These are phyloP conservation scores for Steinernema carpocapsae DNA, from an alignment of 2,888 invertebrate species.

Conservation along the genomic window DNA sequence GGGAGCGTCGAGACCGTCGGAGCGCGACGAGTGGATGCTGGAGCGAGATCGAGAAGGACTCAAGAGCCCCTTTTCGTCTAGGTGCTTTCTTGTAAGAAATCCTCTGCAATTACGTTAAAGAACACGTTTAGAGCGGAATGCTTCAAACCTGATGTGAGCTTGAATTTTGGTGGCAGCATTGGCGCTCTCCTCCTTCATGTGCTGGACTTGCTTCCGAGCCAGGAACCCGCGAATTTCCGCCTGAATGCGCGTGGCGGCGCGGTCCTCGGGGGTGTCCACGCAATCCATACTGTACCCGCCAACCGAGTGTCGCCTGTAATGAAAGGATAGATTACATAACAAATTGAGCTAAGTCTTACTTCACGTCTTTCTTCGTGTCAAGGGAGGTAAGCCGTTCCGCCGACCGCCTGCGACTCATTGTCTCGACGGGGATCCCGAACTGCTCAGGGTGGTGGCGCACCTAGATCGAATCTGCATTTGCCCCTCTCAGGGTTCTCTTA, in stretches of 20 bases:
- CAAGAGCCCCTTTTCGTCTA: conserved; percentile 61
- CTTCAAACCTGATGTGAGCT: conserved; percentile 79
- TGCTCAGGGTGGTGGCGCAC: conserved; percentile 75
- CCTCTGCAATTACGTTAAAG: conserved; percentile 52
- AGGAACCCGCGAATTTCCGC: conserved; percentile 66
- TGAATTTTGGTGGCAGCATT: conserved; percentile 90
- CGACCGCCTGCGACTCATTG: conserved; percentile 57
- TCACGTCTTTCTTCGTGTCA: conserved; percentile 65
- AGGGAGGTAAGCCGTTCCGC: conserved; percentile 56
- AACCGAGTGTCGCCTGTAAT: conserved; percentile 62
- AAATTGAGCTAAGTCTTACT: conserved; percentile 48
- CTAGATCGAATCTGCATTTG: conserved; percentile 69
- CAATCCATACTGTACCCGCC: conserved; percentile 61
- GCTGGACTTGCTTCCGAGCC: conserved; percentile 63
- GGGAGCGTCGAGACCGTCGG: conserved; percentile 40
- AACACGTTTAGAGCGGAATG: too few relatives aligned
- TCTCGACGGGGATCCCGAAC: conserved; percentile 77
- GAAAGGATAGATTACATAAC: not conserved
- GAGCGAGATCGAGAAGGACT: conserved; percentile 62
- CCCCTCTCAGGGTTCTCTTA: conserved; percentile 29
- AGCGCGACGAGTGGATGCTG: conserved; percentile 55
- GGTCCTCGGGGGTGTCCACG: conserved; percentile 61
- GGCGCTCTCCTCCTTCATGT: conserved; percentile 82
- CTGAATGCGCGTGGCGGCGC: conserved; percentile 66
- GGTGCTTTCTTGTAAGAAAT: conserved; percentile 65